phyloP scores from a whole-genome alignment of 2,797 vertebrate species.

The Chelonia mydas region DNA sequence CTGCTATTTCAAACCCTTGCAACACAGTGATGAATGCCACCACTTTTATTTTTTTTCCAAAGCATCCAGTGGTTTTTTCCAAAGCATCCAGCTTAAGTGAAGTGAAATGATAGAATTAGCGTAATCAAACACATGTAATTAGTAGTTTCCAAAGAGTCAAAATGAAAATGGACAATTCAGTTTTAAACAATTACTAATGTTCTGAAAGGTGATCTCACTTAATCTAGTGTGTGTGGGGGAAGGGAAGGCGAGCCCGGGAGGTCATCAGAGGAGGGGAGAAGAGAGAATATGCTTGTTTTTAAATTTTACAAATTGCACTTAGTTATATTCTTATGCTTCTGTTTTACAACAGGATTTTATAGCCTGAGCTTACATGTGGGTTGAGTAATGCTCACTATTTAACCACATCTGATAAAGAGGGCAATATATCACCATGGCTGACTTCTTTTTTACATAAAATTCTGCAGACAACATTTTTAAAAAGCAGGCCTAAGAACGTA shows the following conservation, averaged over 20 bases:
- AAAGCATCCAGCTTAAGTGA: constrained; percentile 9
- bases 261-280: background rate
- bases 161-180: background rate
- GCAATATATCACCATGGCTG: accelerated
- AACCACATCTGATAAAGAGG: accelerated
- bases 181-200: background rate
- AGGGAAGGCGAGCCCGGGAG: too few relatives aligned
- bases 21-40: background rate
- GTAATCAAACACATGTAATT: constrained; percentile 38
- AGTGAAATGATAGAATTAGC: constrained; percentile 18
- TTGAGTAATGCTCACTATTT: accelerated
- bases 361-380: background rate
- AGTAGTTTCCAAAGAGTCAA: background rate
- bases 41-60: background rate
- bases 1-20: accelerated
- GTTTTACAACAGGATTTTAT: background rate
- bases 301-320: background rate
- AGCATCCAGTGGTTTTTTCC: background rate
- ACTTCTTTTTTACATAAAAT: accelerated
- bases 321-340: accelerated
- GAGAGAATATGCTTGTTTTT: background rate
- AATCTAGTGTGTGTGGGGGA: accelerated
- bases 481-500: background rate
- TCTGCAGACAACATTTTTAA: background rate
- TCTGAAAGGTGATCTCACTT: background rate